These are phyloP conservation scores for Pediacus dermestoides DNA, from an alignment of 2,888 invertebrate genomes.

Conservation along the genomic window DNA sequence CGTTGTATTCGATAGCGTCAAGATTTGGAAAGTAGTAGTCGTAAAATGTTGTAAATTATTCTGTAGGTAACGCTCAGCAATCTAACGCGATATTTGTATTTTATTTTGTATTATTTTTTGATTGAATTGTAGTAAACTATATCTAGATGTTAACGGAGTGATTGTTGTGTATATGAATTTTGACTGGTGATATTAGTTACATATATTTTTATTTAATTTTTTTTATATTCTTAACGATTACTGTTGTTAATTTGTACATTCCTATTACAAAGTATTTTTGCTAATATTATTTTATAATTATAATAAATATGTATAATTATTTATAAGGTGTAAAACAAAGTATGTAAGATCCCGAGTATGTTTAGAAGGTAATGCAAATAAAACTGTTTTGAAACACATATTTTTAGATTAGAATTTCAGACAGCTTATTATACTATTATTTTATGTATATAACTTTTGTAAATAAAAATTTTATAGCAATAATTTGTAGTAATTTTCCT, in stretches of 20 bases:
- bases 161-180: too few species aligned
- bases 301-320: not conserved
- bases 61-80: not conserved
- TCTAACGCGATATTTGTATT: slow-evolving; percentile 28
- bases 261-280: slow-evolving; percentile 9
- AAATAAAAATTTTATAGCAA: slow-evolving; percentile 16
- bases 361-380: too few species aligned
- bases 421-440: slow-evolving; percentile 6
- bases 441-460: slow-evolving; percentile 13
- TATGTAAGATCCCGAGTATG: too few species aligned
- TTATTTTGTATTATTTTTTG: slow-evolving; percentile 10
- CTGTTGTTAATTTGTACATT: slow-evolving; percentile 11
- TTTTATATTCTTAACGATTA: slow-evolving; percentile 6
- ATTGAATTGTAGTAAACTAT: slow-evolving; percentile 10
- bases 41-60: slow-evolving; percentile 4
- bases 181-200: slow-evolving; percentile 19
- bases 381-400: too few species aligned
- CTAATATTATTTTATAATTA: slow-evolving; percentile 4
- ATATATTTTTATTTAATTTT: slow-evolving; percentile 11
- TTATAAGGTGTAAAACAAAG: too few species aligned
- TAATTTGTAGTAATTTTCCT: too few species aligned
- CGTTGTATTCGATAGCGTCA: slow-evolving; percentile 79
- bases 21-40: slow-evolving; percentile 65
- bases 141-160: slow-evolving; percentile 4
- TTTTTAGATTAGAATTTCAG: slow-evolving; percentile 4